A percentile compares a stretch with the other conserved stretches of the same genome.
Conservation (phyloP, 37 sponge, comb jelly and placozoan species). For the Aphrocallistes beatrix region DNA sequence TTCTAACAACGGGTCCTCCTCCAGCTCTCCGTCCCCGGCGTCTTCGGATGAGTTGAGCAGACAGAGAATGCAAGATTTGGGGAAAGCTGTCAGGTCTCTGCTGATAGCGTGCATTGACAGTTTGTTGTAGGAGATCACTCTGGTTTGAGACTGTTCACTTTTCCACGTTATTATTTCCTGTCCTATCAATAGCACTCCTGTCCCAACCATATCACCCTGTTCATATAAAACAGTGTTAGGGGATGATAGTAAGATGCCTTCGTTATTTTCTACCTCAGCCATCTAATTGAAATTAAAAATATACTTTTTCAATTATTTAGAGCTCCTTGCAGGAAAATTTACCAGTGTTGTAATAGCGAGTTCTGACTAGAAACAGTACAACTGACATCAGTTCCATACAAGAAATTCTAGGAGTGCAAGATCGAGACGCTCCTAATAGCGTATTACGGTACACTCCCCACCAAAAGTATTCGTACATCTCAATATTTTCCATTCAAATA, state of each 20-base stretch:
- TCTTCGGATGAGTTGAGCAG: not conserved
- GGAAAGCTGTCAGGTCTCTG: not conserved
- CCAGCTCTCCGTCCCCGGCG: not conserved
- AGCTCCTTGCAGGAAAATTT: too few relatives aligned
- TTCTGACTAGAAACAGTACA: too few relatives aligned
- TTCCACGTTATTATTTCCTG: not conserved
- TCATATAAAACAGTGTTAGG: not conserved
- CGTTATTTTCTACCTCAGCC: not conserved
- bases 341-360: too few relatives aligned
- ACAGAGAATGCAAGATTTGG: not conserved
- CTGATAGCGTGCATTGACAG: not conserved
- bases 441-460: too few relatives aligned
- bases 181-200: not conserved
- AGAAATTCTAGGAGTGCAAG: too few relatives aligned
- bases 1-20: not conserved
- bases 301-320: too few relatives aligned
- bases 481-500: too few relatives aligned
- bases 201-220: not conserved
- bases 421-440: too few relatives aligned
- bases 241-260: not conserved
- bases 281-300: not conserved
- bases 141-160: not conserved
- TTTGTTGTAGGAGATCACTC: not conserved
- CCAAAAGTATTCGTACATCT: too few relatives aligned
- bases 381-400: too few relatives aligned